These are phyloP conservation scores for Hedychridium roseum DNA, from an alignment of 2,888 invertebrate species.

Conservation along the genomic window DNA sequence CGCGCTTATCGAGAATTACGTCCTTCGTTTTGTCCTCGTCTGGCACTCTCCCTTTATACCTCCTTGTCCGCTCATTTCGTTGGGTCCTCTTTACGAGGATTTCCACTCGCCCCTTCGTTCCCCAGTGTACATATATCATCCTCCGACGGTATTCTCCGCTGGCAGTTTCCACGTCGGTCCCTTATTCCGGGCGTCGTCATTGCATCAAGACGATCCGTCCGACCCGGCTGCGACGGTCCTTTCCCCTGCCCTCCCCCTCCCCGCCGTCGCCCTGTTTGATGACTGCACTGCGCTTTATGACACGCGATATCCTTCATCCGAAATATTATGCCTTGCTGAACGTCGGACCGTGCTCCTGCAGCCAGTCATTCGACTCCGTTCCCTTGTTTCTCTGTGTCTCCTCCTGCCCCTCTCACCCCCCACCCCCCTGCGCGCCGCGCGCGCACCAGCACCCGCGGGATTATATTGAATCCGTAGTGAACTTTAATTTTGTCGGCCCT, in stretches of 20 bases:
- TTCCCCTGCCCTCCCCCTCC: conserved; percentile 2
- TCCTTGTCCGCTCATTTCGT: not conserved
- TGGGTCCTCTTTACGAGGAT: conserved; percentile 8
- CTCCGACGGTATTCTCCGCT: too few species aligned
- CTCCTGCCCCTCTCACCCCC: conserved; percentile 14
- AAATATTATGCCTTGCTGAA: conserved; percentile 47
- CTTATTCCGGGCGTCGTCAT: too few species aligned
- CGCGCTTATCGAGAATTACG: too few species aligned
- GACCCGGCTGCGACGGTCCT: not conserved
- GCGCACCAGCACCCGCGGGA: conserved; percentile 14
- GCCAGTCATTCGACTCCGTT: conserved; percentile 15
- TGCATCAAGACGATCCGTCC: conserved; percentile 1
- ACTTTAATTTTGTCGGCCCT: conserved; percentile 43
- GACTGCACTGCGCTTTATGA: conserved; percentile 50
- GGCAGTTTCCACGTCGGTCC: too few species aligned
- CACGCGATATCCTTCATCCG: conserved; percentile 56
- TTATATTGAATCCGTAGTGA: conserved; percentile 42
- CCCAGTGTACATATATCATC: too few species aligned
- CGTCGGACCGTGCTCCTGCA: not conserved
- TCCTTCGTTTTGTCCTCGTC: conserved; percentile 17
- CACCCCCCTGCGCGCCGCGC: conserved; percentile 1
- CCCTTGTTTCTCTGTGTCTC: conserved; percentile 6
- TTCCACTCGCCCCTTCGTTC: too few species aligned
- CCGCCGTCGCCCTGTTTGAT: conserved; percentile 24
- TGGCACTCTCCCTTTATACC: conserved; percentile 5